A percentile compares a stretch with the other conserved stretches of the same genome.
These are phyloP conservation scores for Lithophane socia DNA, from an alignment of 2,888 invertebrate species.

Conservation along the genomic window DNA sequence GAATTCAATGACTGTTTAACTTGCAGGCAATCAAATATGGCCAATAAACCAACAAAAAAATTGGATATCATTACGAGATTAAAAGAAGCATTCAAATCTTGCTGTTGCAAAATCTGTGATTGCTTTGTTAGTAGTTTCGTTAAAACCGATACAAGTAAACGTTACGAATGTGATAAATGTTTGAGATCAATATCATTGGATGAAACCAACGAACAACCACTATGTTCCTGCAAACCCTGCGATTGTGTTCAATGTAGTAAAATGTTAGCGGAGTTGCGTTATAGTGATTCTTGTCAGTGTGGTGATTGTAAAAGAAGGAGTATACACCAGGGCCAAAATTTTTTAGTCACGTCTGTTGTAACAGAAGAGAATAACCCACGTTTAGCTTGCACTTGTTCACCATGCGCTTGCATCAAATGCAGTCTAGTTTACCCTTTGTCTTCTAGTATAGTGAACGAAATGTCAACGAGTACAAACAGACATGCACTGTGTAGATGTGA, in stretches of 20 bases:
- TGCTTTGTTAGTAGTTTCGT: slow-evolving; percentile 70
- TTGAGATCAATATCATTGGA: slow-evolving; percentile 41
- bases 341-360: slow-evolving; percentile 71
- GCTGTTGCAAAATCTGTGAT: slow-evolving; percentile 84
- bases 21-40: slow-evolving; percentile 2
- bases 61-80: slow-evolving; percentile 76
- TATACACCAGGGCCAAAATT: slow-evolving; percentile 45
- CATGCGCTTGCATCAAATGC: slow-evolving; percentile 79
- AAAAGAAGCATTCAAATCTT: slow-evolving; percentile 81
- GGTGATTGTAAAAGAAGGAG: slow-evolving; percentile 68
- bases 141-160: slow-evolving; percentile 68
- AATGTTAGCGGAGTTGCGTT: slow-evolving; percentile 61
- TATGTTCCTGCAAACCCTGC: slow-evolving; percentile 73
- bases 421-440: slow-evolving; percentile 63
- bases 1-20: slow-evolving; percentile 58
- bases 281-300: slow-evolving; percentile 75
- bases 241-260: slow-evolving; percentile 67
- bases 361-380: slow-evolving; percentile 59
- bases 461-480: slow-evolving; percentile 73
- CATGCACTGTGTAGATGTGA: slow-evolving; percentile 74
- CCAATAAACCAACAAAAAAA: slow-evolving; percentile 17
- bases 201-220: slow-evolving; percentile 14
- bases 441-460: slow-evolving; percentile 70
- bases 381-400: slow-evolving; percentile 74
- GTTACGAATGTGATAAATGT: slow-evolving; percentile 75